Evolutionary conservation across 1,140 invertebrate genomes (phyloP).

Genomic region (Meloidogyne exigua): DNA sequence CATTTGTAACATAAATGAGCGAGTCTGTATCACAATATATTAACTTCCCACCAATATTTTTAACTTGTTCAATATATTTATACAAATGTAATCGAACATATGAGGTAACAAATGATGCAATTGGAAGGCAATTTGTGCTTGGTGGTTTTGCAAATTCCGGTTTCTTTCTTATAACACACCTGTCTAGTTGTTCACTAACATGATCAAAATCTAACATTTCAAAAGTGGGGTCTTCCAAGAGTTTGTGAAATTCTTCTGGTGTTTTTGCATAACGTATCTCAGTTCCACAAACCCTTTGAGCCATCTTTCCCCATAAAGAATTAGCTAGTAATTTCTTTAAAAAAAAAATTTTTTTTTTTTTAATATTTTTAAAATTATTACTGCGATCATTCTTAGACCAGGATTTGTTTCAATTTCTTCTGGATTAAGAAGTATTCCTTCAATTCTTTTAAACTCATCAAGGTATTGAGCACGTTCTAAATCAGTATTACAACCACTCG

Average conservation of each 20-base stretch:
- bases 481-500: not conserved
- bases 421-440: not conserved
- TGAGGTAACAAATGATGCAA: not conserved
- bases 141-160: slow-evolving; percentile 12
- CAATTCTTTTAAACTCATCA: not conserved
- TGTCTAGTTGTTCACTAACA: not conserved
- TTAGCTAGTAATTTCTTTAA: no score
- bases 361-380: not conserved
- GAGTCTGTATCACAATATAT: slow-evolving; percentile 8
- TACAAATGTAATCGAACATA: no score
- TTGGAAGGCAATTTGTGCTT: not conserved
- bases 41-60: not conserved
- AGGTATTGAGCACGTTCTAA: not conserved
- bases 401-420: slow-evolving; percentile 3
- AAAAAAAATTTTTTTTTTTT: not conserved
- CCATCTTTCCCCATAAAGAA: not conserved
- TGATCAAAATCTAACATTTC: slow-evolving; percentile 13
- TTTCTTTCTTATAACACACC: slow-evolving; percentile 1
- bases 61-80: slow-evolving; percentile 5
- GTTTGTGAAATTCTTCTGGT: not conserved
- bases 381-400: slow-evolving; percentile 4
- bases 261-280: not conserved
- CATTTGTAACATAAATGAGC: not conserved
- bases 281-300: not conserved
- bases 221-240: no score